Base-by-base conservation (phyloP, 53 echinoderm and acorn worm genomes). In the Patiria pectinifera region DNA sequence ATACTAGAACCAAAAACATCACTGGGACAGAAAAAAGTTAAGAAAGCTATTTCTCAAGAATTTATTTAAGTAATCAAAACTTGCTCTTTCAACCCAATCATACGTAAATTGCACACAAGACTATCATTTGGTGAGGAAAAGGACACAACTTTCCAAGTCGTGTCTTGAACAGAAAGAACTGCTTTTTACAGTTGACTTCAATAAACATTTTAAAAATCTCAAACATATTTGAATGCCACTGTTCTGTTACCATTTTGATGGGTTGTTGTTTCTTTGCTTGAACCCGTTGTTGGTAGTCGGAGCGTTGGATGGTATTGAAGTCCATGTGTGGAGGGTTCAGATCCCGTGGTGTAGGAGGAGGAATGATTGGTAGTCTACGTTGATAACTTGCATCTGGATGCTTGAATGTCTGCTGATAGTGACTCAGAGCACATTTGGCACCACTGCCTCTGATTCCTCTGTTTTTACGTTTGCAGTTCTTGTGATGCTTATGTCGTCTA, bases 261-360 rank as follows among this genome's bases (percentile, higher is more conserved):
- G 91, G 92, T 45, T 95, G 48, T 4, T 87, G 92, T 58, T 93
- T 93, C 77, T 90, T 93, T 18, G 87, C 93, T 35, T 91, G 94
- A 10, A 91, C 86, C 61, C 93, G 70, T 18, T 92, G 93, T 13
- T 91, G 81, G 88, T 91, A 99, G 59, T 99, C 99, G 44, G 93
- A 85, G 21, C 99, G 76, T 71, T 99, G 96, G 48, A 95, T 97
- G 2, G 97, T 97, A n/a, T 91, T 87, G 59, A 99, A 95, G 16
- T 93, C 92, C 99, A 99, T 99, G 11, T 91, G 79, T n/a, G 96
- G 94, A 24, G 95, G 97, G 92, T 99, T 94, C 46, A 94, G 95
- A 75, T 99, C 97, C n/a, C 96, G 78, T 70, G 97, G 96, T 75
- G 98, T 95, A 22, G 96, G 93, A 21, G 98, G 96, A 63, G 98